These are phyloP conservation scores for Oriolus oriolus DNA, from an alignment of 2,113 vertebrate species.

Conservation along the genomic window DNA sequence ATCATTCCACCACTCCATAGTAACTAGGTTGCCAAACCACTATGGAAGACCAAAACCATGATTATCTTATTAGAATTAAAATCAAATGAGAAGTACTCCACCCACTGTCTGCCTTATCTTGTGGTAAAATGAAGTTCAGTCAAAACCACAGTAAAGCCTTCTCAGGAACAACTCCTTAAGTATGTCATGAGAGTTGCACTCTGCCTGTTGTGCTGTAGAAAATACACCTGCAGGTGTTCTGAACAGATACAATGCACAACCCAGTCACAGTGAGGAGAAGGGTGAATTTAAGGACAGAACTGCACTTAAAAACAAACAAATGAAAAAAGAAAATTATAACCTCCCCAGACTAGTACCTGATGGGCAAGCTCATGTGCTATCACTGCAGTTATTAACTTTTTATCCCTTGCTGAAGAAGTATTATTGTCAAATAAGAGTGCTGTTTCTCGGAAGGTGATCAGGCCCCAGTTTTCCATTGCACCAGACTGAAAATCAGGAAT, in stretches of 20 bases:
- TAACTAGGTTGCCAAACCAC: slow-evolving; percentile 98
- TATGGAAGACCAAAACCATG: neutral
- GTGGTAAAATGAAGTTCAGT: neutral
- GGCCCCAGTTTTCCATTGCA: slow-evolving; percentile 98
- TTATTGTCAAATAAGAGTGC: slow-evolving; percentile 76
- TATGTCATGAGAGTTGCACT: fast-evolving
- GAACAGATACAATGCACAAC: neutral
- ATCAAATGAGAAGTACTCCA: neutral
- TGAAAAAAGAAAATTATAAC: neutral
- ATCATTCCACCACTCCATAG: slow-evolving; percentile 97
- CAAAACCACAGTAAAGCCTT: neutral
- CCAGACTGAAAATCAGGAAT: slow-evolving; percentile 91
- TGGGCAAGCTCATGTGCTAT: slow-evolving; percentile 94
- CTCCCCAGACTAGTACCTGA: slow-evolving; percentile 78
- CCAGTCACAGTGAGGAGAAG: neutral
- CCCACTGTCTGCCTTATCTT: neutral
- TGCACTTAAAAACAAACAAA: neutral
- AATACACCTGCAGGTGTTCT: neutral
- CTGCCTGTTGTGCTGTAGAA: neutral
- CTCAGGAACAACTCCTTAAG: neutral
- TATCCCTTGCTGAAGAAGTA: slow-evolving; percentile 82
- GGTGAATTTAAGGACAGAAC: neutral
- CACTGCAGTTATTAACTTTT: slow-evolving; percentile 84
- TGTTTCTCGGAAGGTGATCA: slow-evolving; percentile 90
- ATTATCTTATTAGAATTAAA: neutral